Percentiles rank a stretch among this genome's conserved stretches.
These are phyloP conservation scores for Bombus turneri DNA, from an alignment of 1,140 invertebrate genomes.

Conservation along the genomic window DNA sequence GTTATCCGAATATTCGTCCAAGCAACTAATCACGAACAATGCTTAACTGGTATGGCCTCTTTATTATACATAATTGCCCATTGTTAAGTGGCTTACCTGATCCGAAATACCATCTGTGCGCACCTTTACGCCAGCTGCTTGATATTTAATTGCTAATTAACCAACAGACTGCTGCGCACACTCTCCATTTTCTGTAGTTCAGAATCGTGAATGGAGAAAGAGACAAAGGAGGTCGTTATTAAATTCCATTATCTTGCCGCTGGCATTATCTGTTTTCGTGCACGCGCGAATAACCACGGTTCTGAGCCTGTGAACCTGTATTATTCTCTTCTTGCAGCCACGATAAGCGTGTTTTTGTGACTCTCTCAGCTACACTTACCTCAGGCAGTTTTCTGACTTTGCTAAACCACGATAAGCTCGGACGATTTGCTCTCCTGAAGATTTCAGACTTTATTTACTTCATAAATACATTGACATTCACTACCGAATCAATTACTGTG, in stretches of 20 bases:
- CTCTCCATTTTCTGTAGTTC: background rate
- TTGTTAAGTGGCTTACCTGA: constrained; percentile 60
- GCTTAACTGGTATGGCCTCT: constrained; percentile 53
- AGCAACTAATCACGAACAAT: constrained; percentile 18
- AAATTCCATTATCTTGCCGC: constrained; percentile 63
- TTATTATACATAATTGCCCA: constrained; percentile 71
- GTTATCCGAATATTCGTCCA: background rate
- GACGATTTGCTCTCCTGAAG: background rate
- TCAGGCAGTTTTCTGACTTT: background rate
- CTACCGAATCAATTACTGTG: background rate
- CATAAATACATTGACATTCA: background rate
- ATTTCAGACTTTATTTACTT: background rate
- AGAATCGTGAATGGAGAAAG: constrained; percentile 18
- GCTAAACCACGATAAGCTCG: background rate
- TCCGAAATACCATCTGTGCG: constrained; percentile 70
- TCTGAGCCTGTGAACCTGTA: constrained; percentile 33
- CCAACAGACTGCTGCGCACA: constrained; percentile 44
- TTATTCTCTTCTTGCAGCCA: constrained; percentile 35
- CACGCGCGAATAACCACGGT: constrained; percentile 52
- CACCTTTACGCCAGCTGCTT: constrained; percentile 63
- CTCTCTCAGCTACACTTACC: background rate
- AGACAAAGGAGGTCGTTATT: constrained; percentile 53
- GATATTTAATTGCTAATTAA: constrained; percentile 75
- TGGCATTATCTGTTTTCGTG: constrained; percentile 59
- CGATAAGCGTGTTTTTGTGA: constrained; percentile 57